A percentile compares a stretch with the other conserved stretches of the same genome.
phyloP scores from a whole-genome alignment of 2,888 invertebrate genomes.

The Eretmocerus hayati region DNA sequence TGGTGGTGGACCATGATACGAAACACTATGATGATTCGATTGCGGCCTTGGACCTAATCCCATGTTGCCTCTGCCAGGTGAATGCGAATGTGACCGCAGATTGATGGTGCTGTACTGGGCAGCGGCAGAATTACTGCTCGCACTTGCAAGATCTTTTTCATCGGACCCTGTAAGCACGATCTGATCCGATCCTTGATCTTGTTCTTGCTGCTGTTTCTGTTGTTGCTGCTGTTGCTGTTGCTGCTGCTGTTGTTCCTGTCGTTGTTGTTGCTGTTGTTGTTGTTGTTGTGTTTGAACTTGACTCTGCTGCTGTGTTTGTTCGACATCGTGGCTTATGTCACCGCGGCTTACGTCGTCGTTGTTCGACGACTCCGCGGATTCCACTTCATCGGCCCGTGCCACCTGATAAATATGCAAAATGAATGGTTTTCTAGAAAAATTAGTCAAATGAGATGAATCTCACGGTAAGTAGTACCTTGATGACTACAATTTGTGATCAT shows the following conservation, averaged over 20 bases:
- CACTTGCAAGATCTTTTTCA: neutral
- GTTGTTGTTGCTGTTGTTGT: slow-evolving; percentile 11
- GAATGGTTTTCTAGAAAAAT: too few species aligned
- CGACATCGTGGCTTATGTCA: slow-evolving; percentile 42
- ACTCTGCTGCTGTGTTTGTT: slow-evolving; percentile 48
- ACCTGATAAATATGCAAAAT: slow-evolving; percentile 33
- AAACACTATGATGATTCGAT: slow-evolving; percentile 55
- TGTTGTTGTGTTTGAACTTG: slow-evolving; percentile 10
- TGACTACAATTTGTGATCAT: too few species aligned
- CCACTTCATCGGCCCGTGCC: slow-evolving; percentile 53
- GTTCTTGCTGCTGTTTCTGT: slow-evolving; percentile 1
- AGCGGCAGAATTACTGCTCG: neutral
- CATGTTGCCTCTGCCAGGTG: slow-evolving; percentile 48
- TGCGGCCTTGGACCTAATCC: slow-evolving; percentile 24
- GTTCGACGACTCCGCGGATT: slow-evolving; percentile 58
- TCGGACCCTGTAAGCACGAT: neutral
- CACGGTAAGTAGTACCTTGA: too few species aligned
- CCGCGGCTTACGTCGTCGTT: slow-evolving; percentile 51
- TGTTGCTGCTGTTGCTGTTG: slow-evolving; percentile 9
- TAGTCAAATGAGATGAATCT: too few species aligned
- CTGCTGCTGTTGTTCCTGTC: slow-evolving; percentile 14
- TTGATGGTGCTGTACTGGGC: slow-evolving; percentile 42
- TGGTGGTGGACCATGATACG: slow-evolving; percentile 68
- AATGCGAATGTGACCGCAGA: slow-evolving; percentile 37
- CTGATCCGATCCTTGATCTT: neutral